Base-by-base conservation (phyloP, 1,140 invertebrate species). In the Cydia fagiglandana region DNA sequence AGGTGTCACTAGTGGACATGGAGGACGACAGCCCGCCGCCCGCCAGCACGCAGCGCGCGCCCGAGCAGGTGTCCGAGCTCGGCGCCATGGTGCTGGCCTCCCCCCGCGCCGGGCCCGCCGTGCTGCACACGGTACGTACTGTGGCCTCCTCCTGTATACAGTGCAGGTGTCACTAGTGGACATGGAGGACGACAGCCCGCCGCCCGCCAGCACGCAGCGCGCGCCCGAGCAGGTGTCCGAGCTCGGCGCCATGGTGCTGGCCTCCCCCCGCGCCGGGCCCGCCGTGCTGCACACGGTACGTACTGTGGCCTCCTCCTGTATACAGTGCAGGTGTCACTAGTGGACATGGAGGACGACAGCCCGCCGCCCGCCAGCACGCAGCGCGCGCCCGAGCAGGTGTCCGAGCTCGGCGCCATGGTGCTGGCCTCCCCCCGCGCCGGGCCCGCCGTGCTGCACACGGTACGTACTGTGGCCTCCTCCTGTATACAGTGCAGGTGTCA, bases 141-240 rank as follows among this genome's bases (percentile, higher is more conserved):
- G 50, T 53, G 64, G 12, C 53, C 13, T 12, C 53, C 12, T 1
- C 10, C n/a, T 3, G 2, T 4, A 2, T 6, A 28, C 28, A 28
- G 28, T 5, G 1, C 75, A 90, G 88, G 84, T 91, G 15, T 93
- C 93, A 9, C 84, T 95, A 0, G 93, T 95, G 79, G 95, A 45
- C 34, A 45, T 45, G 41, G 34, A 34, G 34, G 34, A 92, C 41
- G 89, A 92, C 74, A 15, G 56, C 4, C 47, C 76, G 12, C n/a
- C 74, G 70, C 73, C 76, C 38, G 64, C 79, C 78, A n/a, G 79
- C 95, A 96, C 95, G 80, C 91, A 96, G 75, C 96, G 96, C 84
- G 95, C 96, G 4, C 95, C 96, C 7, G 94, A 98, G 47, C 94
- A 95, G 24, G 96, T 95, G 64, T 95, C 96, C 0, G 94, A 96